Percentiles rank a stretch among this genome's conserved stretches.
Evolutionary conservation across 1,140 invertebrate genomes (phyloP).

Genomic region (Pollicipes pollicipes): DNA sequence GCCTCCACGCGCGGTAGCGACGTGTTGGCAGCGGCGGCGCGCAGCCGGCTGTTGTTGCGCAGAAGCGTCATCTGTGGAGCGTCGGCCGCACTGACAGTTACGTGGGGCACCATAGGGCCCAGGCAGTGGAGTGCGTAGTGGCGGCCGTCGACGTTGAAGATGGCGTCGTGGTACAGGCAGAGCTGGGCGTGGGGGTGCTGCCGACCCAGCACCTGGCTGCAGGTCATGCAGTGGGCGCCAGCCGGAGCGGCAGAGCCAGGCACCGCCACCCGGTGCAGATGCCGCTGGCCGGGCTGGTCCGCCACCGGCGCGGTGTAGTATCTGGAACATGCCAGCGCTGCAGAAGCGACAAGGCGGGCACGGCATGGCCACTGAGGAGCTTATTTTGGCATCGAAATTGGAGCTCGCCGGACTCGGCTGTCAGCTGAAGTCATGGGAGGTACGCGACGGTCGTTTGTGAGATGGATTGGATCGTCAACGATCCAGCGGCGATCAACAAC

Average conservation of each 20-base stretch:
- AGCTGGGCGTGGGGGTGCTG: not conserved
- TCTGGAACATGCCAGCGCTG: too few relatives aligned
- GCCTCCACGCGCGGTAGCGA: not conserved
- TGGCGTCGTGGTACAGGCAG: not conserved
- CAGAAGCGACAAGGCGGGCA: too few relatives aligned
- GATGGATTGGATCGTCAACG: too few relatives aligned
- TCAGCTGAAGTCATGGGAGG: too few relatives aligned
- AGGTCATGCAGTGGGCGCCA: constrained; percentile 1
- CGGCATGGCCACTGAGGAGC: too few relatives aligned
- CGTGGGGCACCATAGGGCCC: not conserved
- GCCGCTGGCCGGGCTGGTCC: not conserved
- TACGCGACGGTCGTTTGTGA: too few relatives aligned
- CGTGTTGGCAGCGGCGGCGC: too few relatives aligned
- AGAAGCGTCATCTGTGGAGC: not conserved
- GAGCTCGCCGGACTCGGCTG: too few relatives aligned
- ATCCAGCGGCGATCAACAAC: too few relatives aligned
- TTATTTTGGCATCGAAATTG: too few relatives aligned
- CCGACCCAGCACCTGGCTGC: too few relatives aligned
- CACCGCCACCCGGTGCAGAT: not conserved
- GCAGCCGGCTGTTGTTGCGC: not conserved
- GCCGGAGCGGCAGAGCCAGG: not conserved
- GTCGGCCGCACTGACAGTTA: not conserved
- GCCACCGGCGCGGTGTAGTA: not conserved
- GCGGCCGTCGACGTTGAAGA: not conserved
- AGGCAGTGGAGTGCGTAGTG: not conserved